phyloP scores from a whole-genome alignment of 2,797 vertebrate species.

The Alauda arvensis region DNA sequence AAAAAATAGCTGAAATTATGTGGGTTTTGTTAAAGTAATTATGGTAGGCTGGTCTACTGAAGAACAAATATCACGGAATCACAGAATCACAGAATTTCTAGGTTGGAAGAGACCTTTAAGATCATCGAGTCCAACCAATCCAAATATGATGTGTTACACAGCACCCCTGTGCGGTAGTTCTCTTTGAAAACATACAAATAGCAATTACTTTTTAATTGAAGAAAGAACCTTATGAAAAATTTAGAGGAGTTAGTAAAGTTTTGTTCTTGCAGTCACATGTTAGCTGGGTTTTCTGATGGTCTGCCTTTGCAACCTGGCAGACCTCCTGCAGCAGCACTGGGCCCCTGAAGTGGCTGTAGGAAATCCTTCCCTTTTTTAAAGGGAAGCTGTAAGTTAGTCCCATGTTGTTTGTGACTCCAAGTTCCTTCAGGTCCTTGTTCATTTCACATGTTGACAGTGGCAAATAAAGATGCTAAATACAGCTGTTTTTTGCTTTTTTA shows the following conservation, averaged over 20 bases:
- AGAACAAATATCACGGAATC: too few relatives aligned
- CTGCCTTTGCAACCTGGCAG: neutral
- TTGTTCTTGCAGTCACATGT: neutral
- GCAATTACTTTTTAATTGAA: neutral
- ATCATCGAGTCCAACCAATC: too few relatives aligned
- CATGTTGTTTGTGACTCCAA: neutral
- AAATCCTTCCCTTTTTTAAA: neutral
- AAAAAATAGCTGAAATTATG: neutral
- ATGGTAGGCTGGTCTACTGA: neutral
- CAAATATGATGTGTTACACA: accelerated
- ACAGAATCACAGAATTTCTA: too few relatives aligned
- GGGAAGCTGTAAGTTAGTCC: neutral
- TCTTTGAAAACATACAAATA: neutral
- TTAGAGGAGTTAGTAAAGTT: neutral
- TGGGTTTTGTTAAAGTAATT: neutral
- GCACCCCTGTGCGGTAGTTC: neutral
- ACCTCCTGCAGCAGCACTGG: neutral
- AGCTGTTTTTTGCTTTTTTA: neutral
- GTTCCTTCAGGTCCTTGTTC: neutral
- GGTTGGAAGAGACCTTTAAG: too few relatives aligned
- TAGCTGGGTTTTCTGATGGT: neutral
- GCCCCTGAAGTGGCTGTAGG: neutral
- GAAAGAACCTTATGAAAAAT: neutral
- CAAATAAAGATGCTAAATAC: neutral
- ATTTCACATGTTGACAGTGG: neutral